Conservation (phyloP, 2,797 vertebrate species). For the Paguma larvata region DNA sequence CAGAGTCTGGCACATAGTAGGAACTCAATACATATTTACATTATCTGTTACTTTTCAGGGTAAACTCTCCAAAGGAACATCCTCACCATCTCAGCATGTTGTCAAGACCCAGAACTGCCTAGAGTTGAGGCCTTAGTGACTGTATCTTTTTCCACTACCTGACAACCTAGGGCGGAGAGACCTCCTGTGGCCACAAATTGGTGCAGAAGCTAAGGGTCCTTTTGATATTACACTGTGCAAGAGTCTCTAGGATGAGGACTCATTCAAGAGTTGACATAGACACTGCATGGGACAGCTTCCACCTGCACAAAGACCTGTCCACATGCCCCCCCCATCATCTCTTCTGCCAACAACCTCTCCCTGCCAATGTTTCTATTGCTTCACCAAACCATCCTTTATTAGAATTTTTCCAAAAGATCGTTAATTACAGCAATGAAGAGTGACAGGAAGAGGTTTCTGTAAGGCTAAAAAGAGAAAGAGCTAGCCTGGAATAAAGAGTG, state of each 20-base stretch:
- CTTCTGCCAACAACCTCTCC: neutral
- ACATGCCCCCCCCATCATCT: too few species aligned
- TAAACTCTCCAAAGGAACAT: neutral
- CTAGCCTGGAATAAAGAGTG: neutral
- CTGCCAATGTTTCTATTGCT: neutral
- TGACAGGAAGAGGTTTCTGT: neutral
- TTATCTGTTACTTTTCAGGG: neutral
- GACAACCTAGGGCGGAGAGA: conserved; percentile 29
- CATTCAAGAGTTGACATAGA: neutral
- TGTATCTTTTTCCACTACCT: neutral
- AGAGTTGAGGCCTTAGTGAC: neutral
- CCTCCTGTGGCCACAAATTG: conserved; percentile 60
- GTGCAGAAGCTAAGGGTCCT: neutral
- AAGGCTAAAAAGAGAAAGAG: neutral
- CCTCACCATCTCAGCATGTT: neutral
- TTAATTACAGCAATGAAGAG: neutral
- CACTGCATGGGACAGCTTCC: neutral
- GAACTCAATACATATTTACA: neutral
- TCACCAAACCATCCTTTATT: neutral
- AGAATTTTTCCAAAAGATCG: neutral
- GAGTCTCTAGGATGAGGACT: neutral
- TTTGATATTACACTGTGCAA: neutral
- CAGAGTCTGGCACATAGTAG: neutral
- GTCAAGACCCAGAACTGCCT: neutral
- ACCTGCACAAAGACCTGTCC: neutral